Base-by-base conservation (phyloP, 2,888 invertebrate species). In the Leptopilina syphax region DNA sequence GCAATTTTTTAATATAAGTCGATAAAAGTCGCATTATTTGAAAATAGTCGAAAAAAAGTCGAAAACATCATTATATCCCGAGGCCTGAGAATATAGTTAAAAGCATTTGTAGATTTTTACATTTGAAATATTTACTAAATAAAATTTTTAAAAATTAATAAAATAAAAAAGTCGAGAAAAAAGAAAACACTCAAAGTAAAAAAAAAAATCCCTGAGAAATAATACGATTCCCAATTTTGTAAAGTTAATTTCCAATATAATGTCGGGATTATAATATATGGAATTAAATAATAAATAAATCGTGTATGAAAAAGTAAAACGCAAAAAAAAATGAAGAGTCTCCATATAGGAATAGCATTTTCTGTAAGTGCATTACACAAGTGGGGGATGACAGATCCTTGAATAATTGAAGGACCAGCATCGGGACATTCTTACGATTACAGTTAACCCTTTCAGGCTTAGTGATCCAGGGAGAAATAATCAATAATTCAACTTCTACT, bases 381-480 rank as follows among this genome's bases (percentile, higher is more conserved):
- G 83, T 84, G 85, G 83, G 89, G 89, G 89, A 89, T 89, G 89
- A 89, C 89, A 89, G 87, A 85, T 78, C 78, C 54, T 63, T 90
- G 89, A 90, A 90, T 90, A 89, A 90, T 90, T 88, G 84, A 89
- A 82, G 84, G 81, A 84, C 83, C 84, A 84, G 83, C 87, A 85
- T 88, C 87, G 87, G 86, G 86, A 88, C 87, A 89, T 90, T 90
- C 89, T 89, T 89, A 89, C 89, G 89, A 89, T 89, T 88, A 88
- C 87, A 86, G 86, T 81, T 87, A 87, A 86, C 88, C 88, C 86
- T 88, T 88, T 83, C 86, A 85, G 83, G 81, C 82, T 83, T 84
- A 83, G 82, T 87, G 87, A 88, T 89, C 86, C 88, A 87, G 87
- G 85, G 83, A 86, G 85, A 85, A 86, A 86, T 88, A 85, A 82